Conservation (phyloP, 2,888 invertebrate genomes). For the Neria commutata region DNA sequence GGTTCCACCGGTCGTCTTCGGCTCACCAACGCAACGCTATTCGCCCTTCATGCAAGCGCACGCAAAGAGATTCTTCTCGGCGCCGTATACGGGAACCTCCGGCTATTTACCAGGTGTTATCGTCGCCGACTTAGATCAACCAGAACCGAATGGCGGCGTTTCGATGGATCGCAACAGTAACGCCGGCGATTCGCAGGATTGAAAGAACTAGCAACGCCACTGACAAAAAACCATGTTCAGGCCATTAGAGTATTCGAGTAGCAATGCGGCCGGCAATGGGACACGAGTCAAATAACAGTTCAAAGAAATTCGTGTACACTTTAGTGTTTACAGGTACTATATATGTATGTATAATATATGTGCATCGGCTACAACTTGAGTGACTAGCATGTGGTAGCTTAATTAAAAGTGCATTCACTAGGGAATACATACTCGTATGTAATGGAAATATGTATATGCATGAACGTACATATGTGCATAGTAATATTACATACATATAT, state of each 20-base stretch:
- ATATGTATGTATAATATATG: too few relatives aligned
- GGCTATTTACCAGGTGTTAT: constrained; percentile 83
- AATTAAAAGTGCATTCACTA: too few relatives aligned
- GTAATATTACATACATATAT: too few relatives aligned
- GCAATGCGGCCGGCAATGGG: too few relatives aligned
- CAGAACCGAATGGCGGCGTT: constrained; percentile 61
- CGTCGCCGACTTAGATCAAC: constrained; percentile 58
- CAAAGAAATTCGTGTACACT: too few relatives aligned
- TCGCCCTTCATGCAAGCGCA: constrained; percentile 66
- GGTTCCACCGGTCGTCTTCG: constrained; percentile 63
- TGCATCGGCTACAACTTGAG: too few relatives aligned
- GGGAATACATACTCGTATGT: too few relatives aligned
- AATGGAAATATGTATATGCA: too few relatives aligned
- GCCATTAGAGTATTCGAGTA: constrained; percentile 43
- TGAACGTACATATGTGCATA: too few relatives aligned
- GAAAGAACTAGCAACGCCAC: constrained; percentile 44
- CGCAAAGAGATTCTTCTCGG: constrained; percentile 79
- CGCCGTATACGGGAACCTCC: constrained; percentile 79
- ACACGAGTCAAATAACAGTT: too few relatives aligned
- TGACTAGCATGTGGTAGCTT: too few relatives aligned
- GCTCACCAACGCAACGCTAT: constrained; percentile 60
- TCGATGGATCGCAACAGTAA: constrained; percentile 57
- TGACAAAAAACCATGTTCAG: constrained; percentile 44
- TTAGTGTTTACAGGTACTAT: too few relatives aligned
- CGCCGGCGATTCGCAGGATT: constrained; percentile 62